Percentiles rank a stretch among this genome's conserved stretches.
These are phyloP conservation scores for Drosophila cardini DNA, from an alignment of 1,140 invertebrate species.

Conservation along the genomic window DNA sequence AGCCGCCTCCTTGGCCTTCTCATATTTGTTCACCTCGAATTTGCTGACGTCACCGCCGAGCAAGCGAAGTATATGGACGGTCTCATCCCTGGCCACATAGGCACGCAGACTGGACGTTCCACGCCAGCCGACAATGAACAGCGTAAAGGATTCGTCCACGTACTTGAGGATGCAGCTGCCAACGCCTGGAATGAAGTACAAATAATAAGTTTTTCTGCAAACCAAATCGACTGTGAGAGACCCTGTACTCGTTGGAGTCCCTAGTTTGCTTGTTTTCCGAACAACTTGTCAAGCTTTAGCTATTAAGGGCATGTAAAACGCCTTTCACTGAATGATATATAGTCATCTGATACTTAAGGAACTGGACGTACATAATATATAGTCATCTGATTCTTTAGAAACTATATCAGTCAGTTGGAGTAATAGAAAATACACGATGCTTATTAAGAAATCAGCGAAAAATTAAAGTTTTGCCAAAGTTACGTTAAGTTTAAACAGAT, in stretches of 20 bases:
- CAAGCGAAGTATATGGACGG: conserved; percentile 93
- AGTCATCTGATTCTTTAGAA: too few species aligned
- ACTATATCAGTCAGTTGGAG: too few species aligned
- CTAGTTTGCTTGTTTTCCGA: too few species aligned
- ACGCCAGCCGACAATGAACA: conserved; percentile 95
- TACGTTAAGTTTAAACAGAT: too few species aligned
- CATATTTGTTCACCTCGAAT: conserved; percentile 86
- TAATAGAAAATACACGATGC: too few species aligned
- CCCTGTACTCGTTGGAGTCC: background rate
- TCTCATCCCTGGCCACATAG: conserved; percentile 93
- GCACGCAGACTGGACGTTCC: conserved; percentile 94
- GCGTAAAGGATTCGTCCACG: conserved; percentile 86
- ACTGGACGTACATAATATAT: too few species aligned
- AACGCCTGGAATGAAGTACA: conserved; percentile 86
- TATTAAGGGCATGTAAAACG: too few species aligned
- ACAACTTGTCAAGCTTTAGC: too few species aligned
- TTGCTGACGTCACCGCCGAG: conserved; percentile 93
- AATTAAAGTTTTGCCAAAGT: too few species aligned
- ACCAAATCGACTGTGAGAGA: conserved; percentile 3
- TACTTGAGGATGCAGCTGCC: conserved; percentile 92
- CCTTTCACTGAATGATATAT: too few species aligned
- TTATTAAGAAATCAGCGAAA: too few species aligned
- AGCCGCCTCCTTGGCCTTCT: conserved; percentile 73
- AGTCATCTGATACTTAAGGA: too few species aligned
- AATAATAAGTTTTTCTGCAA: conserved; percentile 27